Evolutionary conservation across 2,888 invertebrate genomes (phyloP), one percentile per base, ranked within the genome.

Genomic region (Ophion costatus): DNA sequence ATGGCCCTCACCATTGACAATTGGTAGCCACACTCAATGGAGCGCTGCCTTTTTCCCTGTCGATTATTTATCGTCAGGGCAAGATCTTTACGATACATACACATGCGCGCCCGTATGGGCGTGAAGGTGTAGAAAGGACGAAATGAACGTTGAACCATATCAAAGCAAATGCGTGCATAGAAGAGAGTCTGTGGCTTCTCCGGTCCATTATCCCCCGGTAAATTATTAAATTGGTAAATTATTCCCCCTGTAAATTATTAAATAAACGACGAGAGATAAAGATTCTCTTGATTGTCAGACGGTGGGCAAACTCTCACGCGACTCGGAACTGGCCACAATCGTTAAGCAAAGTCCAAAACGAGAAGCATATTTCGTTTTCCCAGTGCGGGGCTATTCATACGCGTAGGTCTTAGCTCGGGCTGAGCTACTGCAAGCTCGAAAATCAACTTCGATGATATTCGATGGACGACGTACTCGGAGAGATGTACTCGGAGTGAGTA

Each of bases 221-320:
- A 92, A 92, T 92, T 89, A 92, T 91, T 92, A 91, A 92, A 92
- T 89, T 92, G 91, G 90, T n/a, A n/a, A n/a, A n/a, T n/a, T n/a
- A n/a, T n/a, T 91, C 88, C 89, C 91, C 87, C 82, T 87, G 84
- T 91, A 91, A 92, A 92, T 92, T 89, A 92, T 91, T 92, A 91
- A 92, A 92, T 89, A 90, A 90, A 91, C 88, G 87, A 89, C 89
- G 84, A 86, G 88, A 87, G 85, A 89, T 88, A 89, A 89, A 90
- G 89, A 88, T 85, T 85, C 82, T 82, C 82, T 77, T 83, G 73
- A 85, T 80, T 85, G 80, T 82, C 74, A 51, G 80, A 75, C 77
- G 59, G 74, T 57, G 22, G 70, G 11, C 85, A 78, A 78, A 85
- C 77, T 83, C 82, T 83, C 85, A 80, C 82, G 64, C 66, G 79